These are phyloP conservation scores for Erpetoichthys calabaricus DNA, from an alignment of 2,797 vertebrate species.

Conservation along the genomic window DNA sequence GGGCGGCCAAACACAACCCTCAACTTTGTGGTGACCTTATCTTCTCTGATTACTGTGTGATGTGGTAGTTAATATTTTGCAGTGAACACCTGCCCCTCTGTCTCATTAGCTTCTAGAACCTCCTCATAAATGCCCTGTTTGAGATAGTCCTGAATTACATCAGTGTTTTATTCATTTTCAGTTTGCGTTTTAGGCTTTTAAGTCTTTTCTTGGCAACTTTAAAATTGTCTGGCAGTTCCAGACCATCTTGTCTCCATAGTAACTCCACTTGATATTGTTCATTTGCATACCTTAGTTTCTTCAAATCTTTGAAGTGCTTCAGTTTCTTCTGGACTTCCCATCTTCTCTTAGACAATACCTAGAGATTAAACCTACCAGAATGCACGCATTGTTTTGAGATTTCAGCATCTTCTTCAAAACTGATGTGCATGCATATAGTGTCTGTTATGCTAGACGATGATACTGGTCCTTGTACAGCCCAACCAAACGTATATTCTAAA, in stretches of 20 bases:
- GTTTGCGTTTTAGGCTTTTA: conserved; percentile 7
- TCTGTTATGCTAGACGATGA: conserved; percentile 12
- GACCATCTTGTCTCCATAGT: conserved; percentile 2
- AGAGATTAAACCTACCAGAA: conserved; percentile 19
- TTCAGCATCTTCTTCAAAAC: not conserved
- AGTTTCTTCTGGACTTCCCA: not conserved
- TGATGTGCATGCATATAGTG: conserved; percentile 10
- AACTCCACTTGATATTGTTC: conserved; percentile 9
- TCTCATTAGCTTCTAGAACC: not conserved
- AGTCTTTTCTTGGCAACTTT: conserved; percentile 4
- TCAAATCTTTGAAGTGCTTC: conserved; percentile 12
- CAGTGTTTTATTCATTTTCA: conserved; percentile 1
- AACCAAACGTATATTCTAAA: conserved; percentile 16
- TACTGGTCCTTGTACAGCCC: conserved; percentile 16
- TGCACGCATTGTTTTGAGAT: conserved; percentile 6
- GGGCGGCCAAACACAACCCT: conserved; percentile 17
- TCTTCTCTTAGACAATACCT: conserved; percentile 6
- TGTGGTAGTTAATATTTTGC: conserved; percentile 11
- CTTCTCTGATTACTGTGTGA: conserved; percentile 11
- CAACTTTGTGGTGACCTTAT: conserved; percentile 12
- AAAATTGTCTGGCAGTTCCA: conserved; percentile 13
- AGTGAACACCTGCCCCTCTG: not conserved
- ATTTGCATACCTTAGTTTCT: not conserved
- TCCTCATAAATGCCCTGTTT: conserved; percentile 10
- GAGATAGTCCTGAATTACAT: conserved; percentile 10